A percentile compares a stretch with the other conserved stretches of the same genome.
phyloP scores from a whole-genome alignment of 2,797 vertebrate species.

The Bradypodion ventrale region DNA sequence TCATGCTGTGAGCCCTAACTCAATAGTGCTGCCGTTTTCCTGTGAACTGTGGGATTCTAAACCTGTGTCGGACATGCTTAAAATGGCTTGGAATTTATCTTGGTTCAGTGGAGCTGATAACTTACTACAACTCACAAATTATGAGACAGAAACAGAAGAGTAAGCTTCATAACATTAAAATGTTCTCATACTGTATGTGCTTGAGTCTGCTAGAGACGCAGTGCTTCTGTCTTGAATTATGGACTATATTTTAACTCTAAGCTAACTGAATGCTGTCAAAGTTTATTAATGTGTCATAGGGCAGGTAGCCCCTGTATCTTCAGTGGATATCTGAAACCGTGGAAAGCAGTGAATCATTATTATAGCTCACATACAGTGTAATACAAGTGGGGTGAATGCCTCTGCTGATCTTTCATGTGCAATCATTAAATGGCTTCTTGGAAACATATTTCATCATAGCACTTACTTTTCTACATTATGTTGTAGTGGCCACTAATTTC shows the following conservation, averaged over 20 bases:
- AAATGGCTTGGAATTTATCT: conserved; percentile 90
- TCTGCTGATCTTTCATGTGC: no score
- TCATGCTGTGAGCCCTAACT: conserved; percentile 91
- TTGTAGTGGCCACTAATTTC: no score
- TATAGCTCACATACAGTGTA: no score
- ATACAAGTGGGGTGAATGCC: no score
- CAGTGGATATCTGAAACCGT: no score
- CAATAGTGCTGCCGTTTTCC: conserved; percentile 81
- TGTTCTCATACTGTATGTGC: not conserved
- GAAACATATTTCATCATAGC: no score
- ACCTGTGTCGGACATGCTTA: conserved; percentile 83
- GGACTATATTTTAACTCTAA: conserved; percentile 9
- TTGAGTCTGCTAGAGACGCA: not conserved
- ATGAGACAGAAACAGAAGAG: conserved; percentile 66
- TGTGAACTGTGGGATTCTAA: conserved; percentile 80
- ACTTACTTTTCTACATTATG: no score
- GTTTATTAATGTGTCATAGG: no score
- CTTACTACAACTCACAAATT: conserved; percentile 69
- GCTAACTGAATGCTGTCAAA: no score
- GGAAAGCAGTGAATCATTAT: no score
- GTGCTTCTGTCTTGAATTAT: conserved; percentile 39
- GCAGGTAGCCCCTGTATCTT: no score
- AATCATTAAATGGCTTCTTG: no score
- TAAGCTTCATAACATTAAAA: conserved; percentile 72
- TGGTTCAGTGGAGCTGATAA: conserved; percentile 88